Conservation (phyloP, 2,888 invertebrate species). For the Sycophila texana region DNA sequence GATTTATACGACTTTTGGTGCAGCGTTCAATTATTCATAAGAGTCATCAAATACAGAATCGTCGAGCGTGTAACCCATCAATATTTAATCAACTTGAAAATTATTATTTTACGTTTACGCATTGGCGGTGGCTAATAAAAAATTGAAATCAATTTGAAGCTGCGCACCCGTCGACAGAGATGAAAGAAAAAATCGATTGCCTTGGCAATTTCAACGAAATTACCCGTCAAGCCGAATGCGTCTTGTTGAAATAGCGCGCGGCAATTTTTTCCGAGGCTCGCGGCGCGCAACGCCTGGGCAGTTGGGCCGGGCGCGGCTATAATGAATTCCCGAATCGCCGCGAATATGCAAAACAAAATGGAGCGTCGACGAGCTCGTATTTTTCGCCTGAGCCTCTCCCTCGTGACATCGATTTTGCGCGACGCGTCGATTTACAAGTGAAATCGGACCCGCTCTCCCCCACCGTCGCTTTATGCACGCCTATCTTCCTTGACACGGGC, state of each 20-base stretch:
- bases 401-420: slow-evolving; percentile 42
- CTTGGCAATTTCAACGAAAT: slow-evolving; percentile 21
- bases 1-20: too few relatives aligned
- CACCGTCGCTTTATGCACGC: background rate
- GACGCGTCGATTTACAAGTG: slow-evolving; percentile 49
- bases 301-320: background rate
- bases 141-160: too few relatives aligned
- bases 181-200: background rate
- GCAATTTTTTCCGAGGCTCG: slow-evolving; percentile 23
- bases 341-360: slow-evolving; percentile 40
- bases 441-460: slow-evolving; percentile 24
- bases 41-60: too few relatives aligned
- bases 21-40: too few relatives aligned
- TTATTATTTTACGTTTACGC: too few relatives aligned
- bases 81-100: background rate
- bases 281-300: background rate
- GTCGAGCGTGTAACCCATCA: too few relatives aligned
- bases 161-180: too few relatives aligned
- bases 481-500: slow-evolving; percentile 43
- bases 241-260: slow-evolving; percentile 45
- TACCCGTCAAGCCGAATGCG: slow-evolving; percentile 28
- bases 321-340: slow-evolving; percentile 33
- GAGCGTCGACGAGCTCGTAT: slow-evolving; percentile 22
- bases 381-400: slow-evolving; percentile 38
- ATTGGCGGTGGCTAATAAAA: too few relatives aligned